A percentile compares a stretch with the other conserved stretches of the same genome.
Conservation (phyloP, 2,113 vertebrate species). For the Nyctereutes procyonoides region DNA sequence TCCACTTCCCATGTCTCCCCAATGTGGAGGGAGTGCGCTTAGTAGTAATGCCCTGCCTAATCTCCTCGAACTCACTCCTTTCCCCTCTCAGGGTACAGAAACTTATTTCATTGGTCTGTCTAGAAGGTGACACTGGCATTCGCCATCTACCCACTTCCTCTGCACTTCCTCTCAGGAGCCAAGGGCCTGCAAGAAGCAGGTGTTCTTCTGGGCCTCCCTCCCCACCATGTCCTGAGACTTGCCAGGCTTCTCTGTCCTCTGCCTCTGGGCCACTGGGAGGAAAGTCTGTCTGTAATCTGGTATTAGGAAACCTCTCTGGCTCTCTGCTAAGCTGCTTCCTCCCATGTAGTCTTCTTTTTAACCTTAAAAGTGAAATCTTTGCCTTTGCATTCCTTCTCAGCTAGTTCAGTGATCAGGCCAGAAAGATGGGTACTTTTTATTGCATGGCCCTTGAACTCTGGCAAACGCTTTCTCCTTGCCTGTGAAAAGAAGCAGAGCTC, state of each 20-base stretch:
- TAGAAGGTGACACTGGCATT: not conserved
- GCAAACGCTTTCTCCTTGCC: not conserved
- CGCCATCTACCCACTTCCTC: not conserved
- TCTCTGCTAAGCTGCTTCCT: not conserved
- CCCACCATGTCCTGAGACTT: not conserved
- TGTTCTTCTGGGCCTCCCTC: not conserved
- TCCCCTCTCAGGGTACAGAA: not conserved
- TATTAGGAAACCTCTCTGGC: not conserved
- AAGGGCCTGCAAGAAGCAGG: not conserved
- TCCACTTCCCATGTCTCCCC: not conserved
- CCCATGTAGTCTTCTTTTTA: not conserved
- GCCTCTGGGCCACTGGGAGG: too few relatives aligned
- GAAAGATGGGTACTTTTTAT: not conserved
- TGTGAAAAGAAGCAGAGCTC: not conserved
- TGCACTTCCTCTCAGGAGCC: not conserved
- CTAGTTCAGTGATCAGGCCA: not conserved
- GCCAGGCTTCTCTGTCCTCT: not conserved
- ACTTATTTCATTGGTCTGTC: not conserved
- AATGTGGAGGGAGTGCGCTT: rapidly evolving
- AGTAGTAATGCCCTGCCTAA: not conserved
- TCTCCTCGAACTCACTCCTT: not conserved
- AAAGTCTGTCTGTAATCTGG: not conserved
- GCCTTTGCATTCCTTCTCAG: not conserved
- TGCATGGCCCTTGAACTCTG: not conserved
- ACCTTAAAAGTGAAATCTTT: not conserved